Percentiles rank a stretch among this genome's conserved stretches.
Evolutionary conservation across 1,140 invertebrate species (phyloP).

Genomic region (Chionoecetes opilio): DNA sequence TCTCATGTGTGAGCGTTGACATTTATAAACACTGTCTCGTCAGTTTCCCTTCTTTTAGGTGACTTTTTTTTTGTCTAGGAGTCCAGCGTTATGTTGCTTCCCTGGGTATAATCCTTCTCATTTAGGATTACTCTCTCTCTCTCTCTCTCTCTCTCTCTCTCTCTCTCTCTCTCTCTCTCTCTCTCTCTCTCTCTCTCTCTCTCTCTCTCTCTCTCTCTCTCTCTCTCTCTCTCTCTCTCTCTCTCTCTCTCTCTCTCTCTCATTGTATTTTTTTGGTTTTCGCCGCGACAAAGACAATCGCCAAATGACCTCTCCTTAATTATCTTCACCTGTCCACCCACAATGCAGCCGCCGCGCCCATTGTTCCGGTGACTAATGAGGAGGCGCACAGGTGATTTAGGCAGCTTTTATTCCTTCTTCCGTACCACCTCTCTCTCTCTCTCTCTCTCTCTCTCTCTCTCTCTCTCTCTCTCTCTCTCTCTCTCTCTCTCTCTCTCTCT

Average conservation of each 20-base stretch:
- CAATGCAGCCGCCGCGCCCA: background rate
- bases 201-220: constrained; percentile 27
- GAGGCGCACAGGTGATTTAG: background rate
- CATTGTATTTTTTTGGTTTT: background rate
- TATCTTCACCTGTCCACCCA: background rate
- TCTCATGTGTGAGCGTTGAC: too few species aligned
- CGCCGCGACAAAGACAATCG: background rate
- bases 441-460: too few species aligned
- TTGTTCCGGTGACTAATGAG: constrained; percentile 6
- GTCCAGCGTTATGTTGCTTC: too few species aligned
- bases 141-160: background rate
- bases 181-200: constrained; percentile 27
- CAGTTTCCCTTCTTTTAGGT: background rate
- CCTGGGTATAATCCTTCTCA: too few species aligned
- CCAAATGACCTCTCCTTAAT: background rate
- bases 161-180: constrained; percentile 35
- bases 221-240: constrained; percentile 27
- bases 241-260: constrained; percentile 12
- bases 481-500: too few species aligned
- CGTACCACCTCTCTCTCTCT: background rate
- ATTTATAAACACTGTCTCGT: too few species aligned
- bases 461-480: too few species aligned
- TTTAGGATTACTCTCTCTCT: background rate
- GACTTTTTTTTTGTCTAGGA: too few species aligned
- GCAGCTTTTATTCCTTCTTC: background rate